phyloP scores from a whole-genome alignment of 1,140 invertebrate genomes.

The Drosophila varians region DNA sequence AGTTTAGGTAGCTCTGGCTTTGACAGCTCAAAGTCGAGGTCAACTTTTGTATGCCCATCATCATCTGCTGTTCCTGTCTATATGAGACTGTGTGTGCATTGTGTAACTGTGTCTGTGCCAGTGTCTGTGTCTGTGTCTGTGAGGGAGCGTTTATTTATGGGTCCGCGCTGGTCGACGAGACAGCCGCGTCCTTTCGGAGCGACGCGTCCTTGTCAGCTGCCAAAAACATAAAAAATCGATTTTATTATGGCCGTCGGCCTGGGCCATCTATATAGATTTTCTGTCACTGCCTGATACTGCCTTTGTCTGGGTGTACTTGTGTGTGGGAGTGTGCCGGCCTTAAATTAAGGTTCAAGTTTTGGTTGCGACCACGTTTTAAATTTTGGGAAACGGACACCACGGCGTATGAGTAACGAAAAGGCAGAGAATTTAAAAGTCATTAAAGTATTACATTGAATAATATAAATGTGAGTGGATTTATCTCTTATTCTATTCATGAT shows the following conservation, averaged over 20 bases:
- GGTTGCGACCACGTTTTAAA: constrained; percentile 48
- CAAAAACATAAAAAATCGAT: constrained; percentile 78
- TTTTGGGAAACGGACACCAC: neutral
- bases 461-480: no score
- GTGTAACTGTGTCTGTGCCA: constrained; percentile 4
- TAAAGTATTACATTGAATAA: no score
- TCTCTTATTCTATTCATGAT: no score
- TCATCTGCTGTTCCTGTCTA: constrained; percentile 42
- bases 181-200: constrained; percentile 31
- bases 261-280: constrained; percentile 71
- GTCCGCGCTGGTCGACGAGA: constrained; percentile 56
- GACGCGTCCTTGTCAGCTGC: constrained; percentile 71
- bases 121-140: constrained; percentile 2
- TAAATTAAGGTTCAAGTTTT: constrained; percentile 47
- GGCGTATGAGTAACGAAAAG: constrained; percentile 9
- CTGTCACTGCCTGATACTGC: constrained; percentile 68
- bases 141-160: constrained; percentile 59
- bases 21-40: constrained; percentile 83
- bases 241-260: constrained; percentile 73
- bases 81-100: constrained; percentile 16
- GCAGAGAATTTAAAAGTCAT: neutral
- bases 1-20: constrained; percentile 78
- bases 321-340: constrained; percentile 51
- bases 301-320: constrained; percentile 43
- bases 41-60: constrained; percentile 81